phyloP scores from a whole-genome alignment of 2,888 invertebrate species.

The Morpho deidamia region DNA sequence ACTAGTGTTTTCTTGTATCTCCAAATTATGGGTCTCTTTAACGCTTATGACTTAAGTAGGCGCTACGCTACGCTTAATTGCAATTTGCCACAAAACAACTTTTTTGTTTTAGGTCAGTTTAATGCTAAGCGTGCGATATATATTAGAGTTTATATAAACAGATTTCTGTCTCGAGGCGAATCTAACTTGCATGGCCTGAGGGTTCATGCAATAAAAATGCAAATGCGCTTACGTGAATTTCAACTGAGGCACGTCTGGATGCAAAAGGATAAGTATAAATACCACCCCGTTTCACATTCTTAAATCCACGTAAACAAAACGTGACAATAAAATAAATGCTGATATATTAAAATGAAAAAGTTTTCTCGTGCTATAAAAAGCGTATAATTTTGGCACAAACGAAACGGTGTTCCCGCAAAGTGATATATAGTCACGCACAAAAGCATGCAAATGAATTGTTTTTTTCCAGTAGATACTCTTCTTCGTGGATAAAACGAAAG shows the following conservation, averaged over 20 bases:
- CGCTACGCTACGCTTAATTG: no score
- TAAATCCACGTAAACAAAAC: constrained; percentile 19
- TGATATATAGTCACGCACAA: constrained; percentile 8
- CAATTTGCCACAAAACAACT: no score
- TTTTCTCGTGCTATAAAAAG: constrained; percentile 25
- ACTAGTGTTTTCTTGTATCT: no score
- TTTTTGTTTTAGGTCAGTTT: no score
- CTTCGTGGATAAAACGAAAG: no score
- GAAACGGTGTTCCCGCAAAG: not conserved
- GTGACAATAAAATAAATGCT: constrained; percentile 25
- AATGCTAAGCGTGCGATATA: no score
- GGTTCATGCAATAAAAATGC: constrained; percentile 45
- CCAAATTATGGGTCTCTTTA: no score
- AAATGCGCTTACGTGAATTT: constrained; percentile 39
- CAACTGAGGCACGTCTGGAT: constrained; percentile 28
- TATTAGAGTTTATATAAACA: not conserved
- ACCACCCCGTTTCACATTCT: constrained; percentile 22
- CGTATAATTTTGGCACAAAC: constrained; percentile 17
- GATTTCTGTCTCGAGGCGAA: not conserved
- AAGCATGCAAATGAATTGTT: not conserved
- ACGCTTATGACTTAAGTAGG: no score
- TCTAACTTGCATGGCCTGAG: constrained; percentile 10
- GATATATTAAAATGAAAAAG: constrained; percentile 21
- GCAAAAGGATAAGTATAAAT: constrained; percentile 11
- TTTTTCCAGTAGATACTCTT: not conserved